phyloP scores from a whole-genome alignment of 2,888 invertebrate species.

The Bhutanitis thaidina region DNA sequence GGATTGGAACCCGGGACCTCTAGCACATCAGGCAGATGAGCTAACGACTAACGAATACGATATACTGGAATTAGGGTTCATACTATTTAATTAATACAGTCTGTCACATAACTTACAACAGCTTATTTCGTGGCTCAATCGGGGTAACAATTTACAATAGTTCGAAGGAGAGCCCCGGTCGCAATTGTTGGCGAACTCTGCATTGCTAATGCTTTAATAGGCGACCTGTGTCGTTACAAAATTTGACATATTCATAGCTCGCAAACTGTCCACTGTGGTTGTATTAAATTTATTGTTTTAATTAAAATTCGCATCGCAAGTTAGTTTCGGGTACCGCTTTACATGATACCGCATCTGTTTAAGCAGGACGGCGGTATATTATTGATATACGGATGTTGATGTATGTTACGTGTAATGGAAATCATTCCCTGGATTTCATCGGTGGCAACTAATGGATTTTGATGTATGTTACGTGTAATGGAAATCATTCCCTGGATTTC shows the following conservation, averaged over 20 bases:
- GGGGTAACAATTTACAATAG: conserved; percentile 58
- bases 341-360: conserved; percentile 5
- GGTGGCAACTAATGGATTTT: too few relatives aligned
- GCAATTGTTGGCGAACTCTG: conserved; percentile 60
- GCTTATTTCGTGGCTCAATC: conserved; percentile 40
- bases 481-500: too few relatives aligned
- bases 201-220: conserved; percentile 48
- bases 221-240: conserved; percentile 40
- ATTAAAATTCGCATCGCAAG: conserved; percentile 34
- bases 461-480: too few relatives aligned
- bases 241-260: conserved; percentile 32
- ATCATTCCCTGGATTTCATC: too few relatives aligned
- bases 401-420: neutral
- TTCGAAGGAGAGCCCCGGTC: conserved; percentile 49
- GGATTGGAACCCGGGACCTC: too few relatives aligned
- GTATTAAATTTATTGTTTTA: conserved; percentile 39
- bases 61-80: too few relatives aligned
- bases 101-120: neutral
- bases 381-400: conserved; percentile 6
- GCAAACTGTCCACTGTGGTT: conserved; percentile 26
- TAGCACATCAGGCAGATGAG: too few relatives aligned
- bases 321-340: conserved; percentile 28
- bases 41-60: too few relatives aligned
- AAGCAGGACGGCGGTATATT: neutral
- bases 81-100: too few relatives aligned